A percentile compares a stretch with the other conserved stretches of the same genome.
Evolutionary conservation across 2,888 invertebrate species (phyloP).

Genomic region (Agriopis marginaria): DNA sequence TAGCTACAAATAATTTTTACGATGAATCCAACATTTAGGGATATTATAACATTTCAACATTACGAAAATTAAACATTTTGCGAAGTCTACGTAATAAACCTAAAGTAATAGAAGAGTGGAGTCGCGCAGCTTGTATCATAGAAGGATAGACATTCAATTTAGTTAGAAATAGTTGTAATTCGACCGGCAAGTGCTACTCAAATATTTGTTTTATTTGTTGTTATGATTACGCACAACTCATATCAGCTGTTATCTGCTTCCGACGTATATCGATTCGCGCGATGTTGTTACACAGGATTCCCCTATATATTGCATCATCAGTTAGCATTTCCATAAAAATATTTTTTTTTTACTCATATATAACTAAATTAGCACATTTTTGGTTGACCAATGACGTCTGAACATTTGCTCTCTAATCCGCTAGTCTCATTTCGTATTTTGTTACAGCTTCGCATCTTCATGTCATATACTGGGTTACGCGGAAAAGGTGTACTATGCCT

Average conservation of each 20-base stretch:
- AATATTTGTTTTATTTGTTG: background rate
- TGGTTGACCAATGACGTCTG: background rate
- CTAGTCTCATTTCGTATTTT: too few species aligned
- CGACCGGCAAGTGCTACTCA: background rate
- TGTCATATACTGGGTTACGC: too few species aligned
- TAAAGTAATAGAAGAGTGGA: too few species aligned
- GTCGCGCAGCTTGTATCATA: too few species aligned
- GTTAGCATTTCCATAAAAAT: background rate
- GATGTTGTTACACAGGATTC: constrained; percentile 9
- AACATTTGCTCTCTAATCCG: too few species aligned
- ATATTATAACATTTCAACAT: too few species aligned
- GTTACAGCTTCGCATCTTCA: too few species aligned
- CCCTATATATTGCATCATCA: constrained; percentile 12
- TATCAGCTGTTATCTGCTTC: constrained; percentile 24
- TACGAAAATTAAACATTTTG: too few species aligned
- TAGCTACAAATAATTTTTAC: too few species aligned
- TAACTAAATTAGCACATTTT: background rate
- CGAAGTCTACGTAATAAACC: too few species aligned
- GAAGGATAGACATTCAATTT: background rate
- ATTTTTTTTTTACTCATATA: background rate
- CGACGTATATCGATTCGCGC: constrained; percentile 26
- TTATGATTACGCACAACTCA: background rate
- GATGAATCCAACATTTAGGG: too few species aligned
- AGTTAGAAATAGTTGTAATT: background rate
- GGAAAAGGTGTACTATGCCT: too few species aligned